Base-by-base conservation (phyloP, 2,797 vertebrate species). In the Phoebastria nigripes region DNA sequence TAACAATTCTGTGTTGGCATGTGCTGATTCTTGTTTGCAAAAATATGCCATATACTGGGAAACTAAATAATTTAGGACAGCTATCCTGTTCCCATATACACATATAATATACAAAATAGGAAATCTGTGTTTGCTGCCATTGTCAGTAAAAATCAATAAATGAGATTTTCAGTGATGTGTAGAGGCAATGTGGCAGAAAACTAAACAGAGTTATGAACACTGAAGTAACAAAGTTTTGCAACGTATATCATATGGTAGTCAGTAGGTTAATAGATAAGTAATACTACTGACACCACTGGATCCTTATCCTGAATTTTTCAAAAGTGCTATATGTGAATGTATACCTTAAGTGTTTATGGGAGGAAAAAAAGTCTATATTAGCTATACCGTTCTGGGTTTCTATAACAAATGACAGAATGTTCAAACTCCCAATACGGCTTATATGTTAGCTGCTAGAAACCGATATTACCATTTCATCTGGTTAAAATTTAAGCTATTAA, bases 61-160 rank as follows among this genome's bases (percentile, higher is more conserved):
- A 92, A 69, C 26, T 58, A 71, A 96, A 91, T 94, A 88, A 93
- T 95, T 96, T 78, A 90, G 72, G 42, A 70, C 77, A n/a, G 44
- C 41, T 88, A 71, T 87, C 52, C 52, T 92, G 44, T 82, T 94
- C 52, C 72, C 41, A 28, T 61, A 63, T 46, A 35, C 11, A 56
- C 2, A 3, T 19, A 52, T n/a, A 35, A 25, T 77, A 89, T 37
- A 82, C 25, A 73, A 69, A 94, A 82, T 22, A 28, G 67, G 67
- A 83, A 81, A 89, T 37, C 54, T 78, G 33, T 51, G n/a, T 78
- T 82, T 72, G 35, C 82, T 91, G 69, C 15, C 81, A 35, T 83
- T 93, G 80, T 87, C 65, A 47, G 78, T 93, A 76, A 90, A 93
- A 91, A 89, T 52, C 74, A 90, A 81, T 74, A 90, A 87, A 89